Base-by-base conservation (phyloP, 2,888 invertebrate genomes). In the Opisthograptis luteolata region DNA sequence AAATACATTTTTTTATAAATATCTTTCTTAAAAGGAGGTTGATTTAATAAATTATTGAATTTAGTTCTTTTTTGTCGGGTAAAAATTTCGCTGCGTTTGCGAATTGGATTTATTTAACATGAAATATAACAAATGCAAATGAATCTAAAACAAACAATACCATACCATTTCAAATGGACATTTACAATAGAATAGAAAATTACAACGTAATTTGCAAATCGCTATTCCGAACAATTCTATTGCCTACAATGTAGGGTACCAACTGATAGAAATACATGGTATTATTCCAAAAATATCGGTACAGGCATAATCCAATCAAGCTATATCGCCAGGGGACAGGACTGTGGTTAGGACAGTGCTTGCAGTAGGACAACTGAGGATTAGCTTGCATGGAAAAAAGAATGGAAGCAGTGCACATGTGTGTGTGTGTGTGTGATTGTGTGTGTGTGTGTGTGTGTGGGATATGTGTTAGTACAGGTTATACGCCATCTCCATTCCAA, bases 291-390 rank as follows among this genome's bases (percentile, higher is more conserved):
- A 51, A 53, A 57, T 57, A 50, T 55, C 27, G 39, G 41, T 35
- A 52, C 52, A 42, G 46, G 44, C 49, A 60, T 60, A 60, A 60
- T 60, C 57, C 57, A 60, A 60, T 60, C 55, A 57, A 42, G 44
- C 47, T 50, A 49, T 52, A 56, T 57, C 52, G 60, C 45, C 55
- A 42, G 39, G 57, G 60, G 57, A 60, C 46, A 44, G 25, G 31
- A 20, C 35, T 35, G 42, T 15, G 43, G 49, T 36, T 25, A 27
- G 6, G 14, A 3, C 31, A 48, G 31, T 15, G 12, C 27, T 32
- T 0, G n/a, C 40, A 40, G 47, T 28, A 28, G 6, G 25, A 0
- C 0, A 45, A 19, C 30, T 36, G 22, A 17, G 17, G 17, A 17
- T 5, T 17, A 2, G 17, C 17, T 17, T 3, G 17, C 3, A 2